phyloP scores from a whole-genome alignment of 2,113 vertebrate genomes.

The Theristicus caerulescens region DNA sequence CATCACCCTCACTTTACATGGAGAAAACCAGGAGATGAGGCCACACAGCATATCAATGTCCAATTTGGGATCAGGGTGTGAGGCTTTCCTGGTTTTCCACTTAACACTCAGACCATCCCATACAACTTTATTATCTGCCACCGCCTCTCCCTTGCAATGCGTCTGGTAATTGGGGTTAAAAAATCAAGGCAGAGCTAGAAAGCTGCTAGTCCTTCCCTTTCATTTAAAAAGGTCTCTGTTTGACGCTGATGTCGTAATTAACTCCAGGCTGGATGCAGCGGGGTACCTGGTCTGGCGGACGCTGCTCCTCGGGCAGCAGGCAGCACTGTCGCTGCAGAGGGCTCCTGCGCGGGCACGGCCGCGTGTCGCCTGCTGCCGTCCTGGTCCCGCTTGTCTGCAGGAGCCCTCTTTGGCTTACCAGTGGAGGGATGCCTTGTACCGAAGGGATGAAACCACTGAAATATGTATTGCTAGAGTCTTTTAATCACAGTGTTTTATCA shows the following conservation, averaged over 20 bases:
- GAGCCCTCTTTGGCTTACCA: not conserved
- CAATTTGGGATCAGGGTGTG: not conserved
- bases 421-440: not conserved
- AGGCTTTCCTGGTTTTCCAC: not conserved
- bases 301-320: not conserved
- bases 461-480: accelerated
- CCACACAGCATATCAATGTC: not conserved
- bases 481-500: not conserved
- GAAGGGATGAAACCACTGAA: not conserved
- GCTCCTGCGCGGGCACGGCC: not conserved
- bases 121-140: not conserved
- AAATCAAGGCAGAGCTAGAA: not conserved
- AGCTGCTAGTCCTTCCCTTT: not conserved
- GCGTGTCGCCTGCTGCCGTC: accelerated
- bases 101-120: not conserved
- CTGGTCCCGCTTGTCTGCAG: accelerated
- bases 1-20: not conserved
- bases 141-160: not conserved
- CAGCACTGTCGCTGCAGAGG: not conserved
- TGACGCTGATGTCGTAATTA: not conserved
- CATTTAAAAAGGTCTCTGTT: not conserved
- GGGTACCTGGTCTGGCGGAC: not conserved
- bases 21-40: not conserved
- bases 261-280: not conserved
- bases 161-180: not conserved